These are phyloP conservation scores for Callithrix jacchus DNA, from an alignment of 2,113 vertebrate species.

Conservation along the genomic window DNA sequence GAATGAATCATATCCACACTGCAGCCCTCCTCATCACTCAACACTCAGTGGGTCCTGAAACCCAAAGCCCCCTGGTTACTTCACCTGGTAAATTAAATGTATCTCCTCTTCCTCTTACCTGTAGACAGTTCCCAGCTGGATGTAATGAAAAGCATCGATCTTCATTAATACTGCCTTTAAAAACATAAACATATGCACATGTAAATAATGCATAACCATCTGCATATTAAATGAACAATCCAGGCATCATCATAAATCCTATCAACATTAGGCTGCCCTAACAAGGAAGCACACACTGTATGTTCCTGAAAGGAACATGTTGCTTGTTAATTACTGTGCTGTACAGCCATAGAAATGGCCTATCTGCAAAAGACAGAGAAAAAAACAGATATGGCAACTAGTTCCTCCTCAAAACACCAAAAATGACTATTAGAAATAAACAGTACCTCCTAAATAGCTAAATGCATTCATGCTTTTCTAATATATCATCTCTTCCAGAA, in stretches of 20 bases:
- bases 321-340: neutral
- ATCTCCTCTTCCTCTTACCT: constrained; percentile 81
- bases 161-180: constrained; percentile 96
- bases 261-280: neutral
- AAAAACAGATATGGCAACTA: neutral
- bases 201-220: neutral
- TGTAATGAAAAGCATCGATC: constrained; percentile 99
- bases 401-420: neutral
- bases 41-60: neutral
- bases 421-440: neutral
- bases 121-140: constrained; percentile 91
- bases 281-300: neutral
- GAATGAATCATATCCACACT: neutral
- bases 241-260: neutral
- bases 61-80: neutral
- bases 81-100: neutral
- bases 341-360: neutral
- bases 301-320: neutral
- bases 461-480: neutral
- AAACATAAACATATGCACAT: neutral
- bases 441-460: too few species aligned
- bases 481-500: neutral
- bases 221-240: neutral
- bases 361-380: neutral
- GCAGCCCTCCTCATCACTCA: neutral